Percentiles rank a stretch among this genome's conserved stretches.
Evolutionary conservation across 2,797 vertebrate genomes (phyloP).

Genomic region (Sebastes miniatus): DNA sequence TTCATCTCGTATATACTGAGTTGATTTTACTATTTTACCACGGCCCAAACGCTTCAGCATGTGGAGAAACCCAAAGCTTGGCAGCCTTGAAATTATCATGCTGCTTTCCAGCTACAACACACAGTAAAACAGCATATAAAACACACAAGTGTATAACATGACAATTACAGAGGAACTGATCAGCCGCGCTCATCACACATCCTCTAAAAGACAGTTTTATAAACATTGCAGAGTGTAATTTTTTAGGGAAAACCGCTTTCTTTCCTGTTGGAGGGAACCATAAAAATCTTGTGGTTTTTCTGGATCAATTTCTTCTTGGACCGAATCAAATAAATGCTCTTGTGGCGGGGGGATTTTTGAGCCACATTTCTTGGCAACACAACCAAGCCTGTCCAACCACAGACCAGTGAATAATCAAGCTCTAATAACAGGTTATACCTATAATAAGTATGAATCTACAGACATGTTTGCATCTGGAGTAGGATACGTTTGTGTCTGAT

Average conservation of each 20-base stretch:
- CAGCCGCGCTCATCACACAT: neutral
- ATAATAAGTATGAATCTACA: slow-evolving; percentile 12
- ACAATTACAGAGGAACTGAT: slow-evolving; percentile 13
- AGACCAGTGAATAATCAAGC: slow-evolving; percentile 42
- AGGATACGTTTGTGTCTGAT: neutral
- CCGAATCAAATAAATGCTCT: slow-evolving; percentile 50
- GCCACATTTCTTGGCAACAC: slow-evolving; percentile 47
- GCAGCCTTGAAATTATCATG: neutral
- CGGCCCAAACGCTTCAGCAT: neutral
- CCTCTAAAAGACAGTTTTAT: neutral
- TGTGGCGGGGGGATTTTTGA: slow-evolving; percentile 50
- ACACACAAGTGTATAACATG: neutral
- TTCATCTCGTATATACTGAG: neutral
- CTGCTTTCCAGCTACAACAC: neutral
- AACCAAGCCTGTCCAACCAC: slow-evolving; percentile 8
- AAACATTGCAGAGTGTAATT: slow-evolving; percentile 3
- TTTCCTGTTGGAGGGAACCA: slow-evolving; percentile 30
- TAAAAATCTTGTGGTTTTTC: slow-evolving; percentile 41
- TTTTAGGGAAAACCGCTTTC: slow-evolving; percentile 15
- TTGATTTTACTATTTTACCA: neutral
- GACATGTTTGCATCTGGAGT: slow-evolving; percentile 5
- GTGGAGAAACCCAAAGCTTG: neutral
- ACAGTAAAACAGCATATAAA: slow-evolving; percentile 15
- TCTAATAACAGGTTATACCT: slow-evolving; percentile 49
- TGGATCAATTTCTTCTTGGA: slow-evolving; percentile 33